Conservation (phyloP, 2,888 invertebrate species). For the Apamea sordens region DNA sequence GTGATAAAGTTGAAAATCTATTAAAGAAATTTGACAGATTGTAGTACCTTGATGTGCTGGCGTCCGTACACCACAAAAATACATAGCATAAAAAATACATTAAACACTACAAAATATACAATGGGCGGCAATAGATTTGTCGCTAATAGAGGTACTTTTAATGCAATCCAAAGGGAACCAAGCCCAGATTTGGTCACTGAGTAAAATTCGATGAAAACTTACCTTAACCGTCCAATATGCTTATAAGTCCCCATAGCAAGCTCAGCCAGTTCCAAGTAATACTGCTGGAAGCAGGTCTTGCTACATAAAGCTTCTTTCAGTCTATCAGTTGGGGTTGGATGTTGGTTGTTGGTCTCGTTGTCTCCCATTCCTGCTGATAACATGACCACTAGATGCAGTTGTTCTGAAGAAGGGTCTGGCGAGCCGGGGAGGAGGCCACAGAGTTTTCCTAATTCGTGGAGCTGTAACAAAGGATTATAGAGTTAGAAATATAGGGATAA, state of each 20-base stretch:
- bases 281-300: constrained; percentile 96
- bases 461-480: constrained; percentile 83
- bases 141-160: neutral
- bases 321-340: constrained; percentile 93
- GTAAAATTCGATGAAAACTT: constrained; percentile 30
- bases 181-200: neutral
- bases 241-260: constrained; percentile 99
- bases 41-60: too few species aligned
- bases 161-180: neutral
- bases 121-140: neutral
- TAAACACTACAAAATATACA: too few species aligned
- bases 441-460: constrained; percentile 95
- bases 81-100: too few species aligned
- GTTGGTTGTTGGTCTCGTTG: constrained; percentile 87
- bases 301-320: constrained; percentile 97
- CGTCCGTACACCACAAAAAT: too few species aligned
- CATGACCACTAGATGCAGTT: constrained; percentile 97
- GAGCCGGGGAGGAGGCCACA: constrained; percentile 97
- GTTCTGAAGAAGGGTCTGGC: constrained; percentile 94
- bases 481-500: neutral
- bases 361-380: constrained; percentile 97
- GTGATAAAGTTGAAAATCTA: too few species aligned
- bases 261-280: constrained; percentile 98
- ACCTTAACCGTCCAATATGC: constrained; percentile 94
- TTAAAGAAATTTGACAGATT: too few species aligned